Conservation (phyloP, 1,140 invertebrate genomes). For the Sesamia nonagrioides region DNA sequence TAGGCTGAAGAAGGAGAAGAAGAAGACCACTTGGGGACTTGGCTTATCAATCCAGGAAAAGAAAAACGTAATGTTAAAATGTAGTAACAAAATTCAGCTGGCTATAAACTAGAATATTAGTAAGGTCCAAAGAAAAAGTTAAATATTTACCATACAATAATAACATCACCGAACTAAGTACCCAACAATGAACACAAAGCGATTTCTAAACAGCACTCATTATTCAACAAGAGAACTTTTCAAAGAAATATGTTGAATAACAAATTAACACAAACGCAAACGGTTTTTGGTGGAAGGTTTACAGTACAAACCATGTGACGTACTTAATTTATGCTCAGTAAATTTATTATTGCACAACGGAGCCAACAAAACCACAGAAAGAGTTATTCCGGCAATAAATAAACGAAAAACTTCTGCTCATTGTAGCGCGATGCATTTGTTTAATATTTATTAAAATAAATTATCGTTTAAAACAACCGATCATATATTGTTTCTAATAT, state of each 20-base stretch:
- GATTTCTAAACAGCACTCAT: background rate
- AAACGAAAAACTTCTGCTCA: constrained; percentile 45
- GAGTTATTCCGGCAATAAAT: constrained; percentile 59
- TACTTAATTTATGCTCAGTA: constrained; percentile 59
- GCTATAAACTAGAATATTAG: no score
- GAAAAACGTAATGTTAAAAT: no score
- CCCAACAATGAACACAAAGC: background rate
- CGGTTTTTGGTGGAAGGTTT: constrained; percentile 55
- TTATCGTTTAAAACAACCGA: background rate
- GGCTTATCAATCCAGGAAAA: no score
- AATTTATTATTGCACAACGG: constrained; percentile 62
- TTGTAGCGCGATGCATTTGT: constrained; percentile 39
- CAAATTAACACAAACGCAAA: constrained; percentile 20
- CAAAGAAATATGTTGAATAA: constrained; percentile 21
- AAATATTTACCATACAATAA: no score
- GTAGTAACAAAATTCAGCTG: no score
- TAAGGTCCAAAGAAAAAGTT: no score
- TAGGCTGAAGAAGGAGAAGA: no score
- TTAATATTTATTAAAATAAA: constrained; percentile 34
- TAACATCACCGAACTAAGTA: background rate
- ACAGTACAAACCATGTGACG: constrained; percentile 53
- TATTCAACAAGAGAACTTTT: background rate
- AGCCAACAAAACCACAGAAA: constrained; percentile 60
- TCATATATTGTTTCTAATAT: background rate
- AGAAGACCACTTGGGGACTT: no score